Evolutionary conservation across 2,888 invertebrate species (phyloP), one percentile per base, ranked within the genome.

Genomic region (Orthonychiurus folsomi): DNA sequence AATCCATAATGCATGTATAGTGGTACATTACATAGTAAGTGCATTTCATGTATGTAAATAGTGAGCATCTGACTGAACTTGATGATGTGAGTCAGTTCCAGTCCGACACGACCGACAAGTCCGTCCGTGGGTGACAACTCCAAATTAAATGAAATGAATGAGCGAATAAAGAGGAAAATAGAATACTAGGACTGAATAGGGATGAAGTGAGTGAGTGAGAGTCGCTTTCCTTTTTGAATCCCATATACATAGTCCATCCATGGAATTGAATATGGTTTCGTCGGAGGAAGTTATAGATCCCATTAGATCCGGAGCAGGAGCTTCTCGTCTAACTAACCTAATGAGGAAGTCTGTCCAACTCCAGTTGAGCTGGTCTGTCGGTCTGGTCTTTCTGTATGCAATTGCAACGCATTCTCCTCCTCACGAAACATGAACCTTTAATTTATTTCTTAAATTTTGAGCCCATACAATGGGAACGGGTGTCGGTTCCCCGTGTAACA

Each of bases 71-170:
- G n/a, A n/a, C n/a, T 9, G 37, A 37, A 37, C 37, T 5, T 37
- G 37, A 37, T 37, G 37, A 37, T 5, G 15, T 37, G 37, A 37
- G 37, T 37, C 37, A 37, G 37, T 9, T 15, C 37, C 15, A 37
- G 15, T 37, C 5, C 37, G 5, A 37, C 37, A 9, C n/a, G n/a
- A n/a, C n/a, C n/a, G n/a, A n/a, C n/a, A n/a, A n/a, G n/a, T 9
- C 37, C 15, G 15, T 37, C 37, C 15, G 9, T 37, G 37, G 37
- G 5, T 37, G 37, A 37, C 37, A 37, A 37, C 15, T 37, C 15
- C 37, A 37, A 37, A 37, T 37, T 37, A 37, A 37, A 37, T 37
- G 37, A 37, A 37, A 37, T 37, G 37, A 37, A 37, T 37, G 37
- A 37, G 37, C 37, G 37, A 37, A 37, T 37, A 37, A 37, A 37